Conservation (phyloP, 1,140 invertebrate genomes). For the Cardiocondyla obscurior region DNA sequence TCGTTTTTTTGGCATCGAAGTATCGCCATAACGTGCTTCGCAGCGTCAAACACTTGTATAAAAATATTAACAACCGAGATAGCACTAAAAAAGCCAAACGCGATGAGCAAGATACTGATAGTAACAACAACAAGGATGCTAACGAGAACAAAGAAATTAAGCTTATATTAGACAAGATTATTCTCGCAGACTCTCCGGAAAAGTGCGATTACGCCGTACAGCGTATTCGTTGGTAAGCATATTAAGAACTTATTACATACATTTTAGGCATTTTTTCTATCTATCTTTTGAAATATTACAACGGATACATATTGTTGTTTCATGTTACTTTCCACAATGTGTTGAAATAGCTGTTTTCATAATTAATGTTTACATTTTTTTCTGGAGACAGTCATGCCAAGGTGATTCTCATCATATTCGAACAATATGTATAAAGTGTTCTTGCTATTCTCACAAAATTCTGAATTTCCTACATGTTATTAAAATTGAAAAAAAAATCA, state of each 20-base stretch:
- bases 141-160: constrained; percentile 64
- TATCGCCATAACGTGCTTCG: constrained; percentile 80
- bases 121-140: constrained; percentile 41
- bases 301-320: not conserved
- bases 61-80: constrained; percentile 69
- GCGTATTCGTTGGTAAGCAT: constrained; percentile 78
- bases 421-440: not conserved
- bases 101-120: constrained; percentile 19
- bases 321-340: not conserved
- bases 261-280: not conserved
- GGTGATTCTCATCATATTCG: not conserved
- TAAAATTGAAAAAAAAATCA: not conserved
- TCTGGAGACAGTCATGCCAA: not conserved
- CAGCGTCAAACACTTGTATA: constrained; percentile 77
- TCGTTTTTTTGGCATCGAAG: constrained; percentile 80
- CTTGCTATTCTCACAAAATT: constrained; percentile 37
- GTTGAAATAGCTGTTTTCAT: not conserved
- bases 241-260: not conserved
- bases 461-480: not conserved
- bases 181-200: constrained; percentile 79
- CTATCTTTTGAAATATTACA: not conserved
- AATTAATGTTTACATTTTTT: constrained; percentile 47
- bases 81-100: constrained; percentile 33
- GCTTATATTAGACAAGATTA: constrained; percentile 75
- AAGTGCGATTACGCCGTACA: constrained; percentile 81